phyloP scores from a whole-genome alignment of 2,797 vertebrate genomes.

The Discoglossus pictus region DNA sequence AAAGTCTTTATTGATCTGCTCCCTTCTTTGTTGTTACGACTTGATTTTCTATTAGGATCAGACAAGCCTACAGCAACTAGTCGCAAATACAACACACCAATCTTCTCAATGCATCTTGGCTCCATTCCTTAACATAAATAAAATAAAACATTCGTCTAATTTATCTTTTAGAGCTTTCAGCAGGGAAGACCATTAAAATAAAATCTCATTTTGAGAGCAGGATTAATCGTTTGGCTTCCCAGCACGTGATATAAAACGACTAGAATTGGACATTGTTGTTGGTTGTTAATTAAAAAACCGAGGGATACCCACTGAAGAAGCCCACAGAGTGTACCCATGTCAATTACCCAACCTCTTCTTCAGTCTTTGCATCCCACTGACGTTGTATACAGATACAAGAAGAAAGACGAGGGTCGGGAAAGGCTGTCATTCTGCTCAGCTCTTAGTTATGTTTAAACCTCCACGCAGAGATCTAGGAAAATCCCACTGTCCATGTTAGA shows the following conservation, averaged over 20 bases:
- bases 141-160: not conserved
- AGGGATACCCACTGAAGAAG: constrained; percentile 3
- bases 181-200: constrained; percentile 26
- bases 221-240: constrained; percentile 51
- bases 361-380: constrained; percentile 8
- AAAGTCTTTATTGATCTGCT: constrained; percentile 16
- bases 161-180: constrained; percentile 50
- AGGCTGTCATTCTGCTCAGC: constrained; percentile 17
- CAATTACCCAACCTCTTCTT: constrained; percentile 10
- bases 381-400: not conserved
- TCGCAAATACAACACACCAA: not conserved
- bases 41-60: constrained; percentile 20
- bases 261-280: not conserved
- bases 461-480: constrained; percentile 13
- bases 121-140: not conserved
- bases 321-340: not conserved
- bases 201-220: constrained; percentile 41
- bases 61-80: not conserved
- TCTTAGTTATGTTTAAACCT: constrained; percentile 20
- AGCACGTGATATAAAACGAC: constrained; percentile 40
- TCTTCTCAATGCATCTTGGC: constrained; percentile 3
- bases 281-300: constrained; percentile 47
- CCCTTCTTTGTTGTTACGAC: constrained; percentile 34
- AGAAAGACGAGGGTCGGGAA: not conserved
- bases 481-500: constrained; percentile 27